A percentile compares a stretch with the other conserved stretches of the same genome.
Evolutionary conservation across 2,113 vertebrate species (phyloP).

Genomic region (Litocranius walleri): DNA sequence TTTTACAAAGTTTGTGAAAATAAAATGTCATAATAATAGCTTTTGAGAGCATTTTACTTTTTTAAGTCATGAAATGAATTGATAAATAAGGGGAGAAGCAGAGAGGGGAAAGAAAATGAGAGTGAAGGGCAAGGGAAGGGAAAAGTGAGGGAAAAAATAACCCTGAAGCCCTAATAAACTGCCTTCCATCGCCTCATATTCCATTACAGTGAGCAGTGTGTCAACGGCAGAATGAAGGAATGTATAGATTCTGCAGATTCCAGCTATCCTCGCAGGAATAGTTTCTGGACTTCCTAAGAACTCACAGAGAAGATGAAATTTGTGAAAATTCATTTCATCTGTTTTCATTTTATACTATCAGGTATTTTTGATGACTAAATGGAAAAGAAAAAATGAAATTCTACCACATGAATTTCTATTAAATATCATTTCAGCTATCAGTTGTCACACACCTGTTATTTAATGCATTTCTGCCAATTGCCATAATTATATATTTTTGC

Average conservation of each 20-base stretch:
- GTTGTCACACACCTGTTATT: conserved; percentile 82
- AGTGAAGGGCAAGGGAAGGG: fast-evolving
- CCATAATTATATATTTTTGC: conserved; percentile 73
- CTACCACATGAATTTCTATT: conserved; percentile 76
- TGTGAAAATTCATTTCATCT: conserved; percentile 80
- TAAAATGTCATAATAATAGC: conserved; percentile 33
- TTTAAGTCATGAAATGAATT: conserved; percentile 42
- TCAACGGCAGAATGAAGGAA: conserved; percentile 69
- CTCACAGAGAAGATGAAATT: conserved; percentile 75
- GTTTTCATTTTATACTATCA: conserved; percentile 79
- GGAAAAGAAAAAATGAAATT: conserved; percentile 80
- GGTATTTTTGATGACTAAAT: conserved; percentile 79
- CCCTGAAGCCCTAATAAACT: conserved; percentile 42
- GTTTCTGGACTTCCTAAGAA: conserved; percentile 76
- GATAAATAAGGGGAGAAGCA: not conserved
- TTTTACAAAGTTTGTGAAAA: conserved; percentile 62
- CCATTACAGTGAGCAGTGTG: conserved; percentile 35
- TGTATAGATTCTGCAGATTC: conserved; percentile 74
- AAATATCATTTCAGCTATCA: conserved; percentile 82
- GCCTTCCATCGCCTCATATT: conserved; percentile 13
- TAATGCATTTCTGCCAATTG: conserved; percentile 71
- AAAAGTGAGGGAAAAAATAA: not conserved
- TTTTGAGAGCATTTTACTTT: conserved; percentile 52
- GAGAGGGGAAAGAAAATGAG: not conserved
- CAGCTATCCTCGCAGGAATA: conserved; percentile 54